Conservation (phyloP, 2,113 vertebrate genomes). For the Chunga burmeisteri region DNA sequence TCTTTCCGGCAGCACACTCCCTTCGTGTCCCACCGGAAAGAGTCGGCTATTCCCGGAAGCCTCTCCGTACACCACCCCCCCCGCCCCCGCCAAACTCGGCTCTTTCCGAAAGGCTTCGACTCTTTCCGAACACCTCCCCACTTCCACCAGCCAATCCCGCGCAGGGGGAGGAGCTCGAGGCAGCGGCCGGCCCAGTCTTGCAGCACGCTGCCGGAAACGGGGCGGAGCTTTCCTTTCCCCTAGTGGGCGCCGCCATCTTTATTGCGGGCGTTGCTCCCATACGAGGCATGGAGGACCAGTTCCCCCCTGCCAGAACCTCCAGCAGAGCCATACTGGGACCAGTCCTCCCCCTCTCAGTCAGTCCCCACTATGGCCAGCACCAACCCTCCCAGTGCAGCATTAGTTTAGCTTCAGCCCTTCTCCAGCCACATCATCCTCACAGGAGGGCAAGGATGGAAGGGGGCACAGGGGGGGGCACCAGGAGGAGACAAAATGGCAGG, state of each 20-base stretch:
- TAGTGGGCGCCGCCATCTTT: not conserved
- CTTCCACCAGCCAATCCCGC: not conserved
- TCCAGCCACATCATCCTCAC: not conserved
- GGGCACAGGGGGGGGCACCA: fast-evolving
- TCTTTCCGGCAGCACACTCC: not conserved
- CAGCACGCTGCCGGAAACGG: too few species aligned
- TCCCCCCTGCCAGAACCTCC: not conserved
- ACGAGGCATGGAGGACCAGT: not conserved
- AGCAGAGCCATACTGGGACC: not conserved
- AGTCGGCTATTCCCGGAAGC: not conserved
- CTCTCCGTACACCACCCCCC: not conserved
- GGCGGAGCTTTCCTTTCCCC: fast-evolving
- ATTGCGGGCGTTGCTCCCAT: too few species aligned
- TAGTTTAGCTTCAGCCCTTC: too few species aligned
- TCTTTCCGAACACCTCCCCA: not conserved
- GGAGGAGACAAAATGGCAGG: fast-evolving
- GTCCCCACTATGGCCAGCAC: not conserved
- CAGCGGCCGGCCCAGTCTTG: too few species aligned
- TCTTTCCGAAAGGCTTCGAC: not conserved
- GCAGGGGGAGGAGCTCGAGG: not conserved
- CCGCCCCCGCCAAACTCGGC: not conserved
- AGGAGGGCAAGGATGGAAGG: too few species aligned
- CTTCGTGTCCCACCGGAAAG: not conserved
- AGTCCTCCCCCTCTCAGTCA: too few species aligned
- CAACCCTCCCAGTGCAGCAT: not conserved